Base-by-base conservation (phyloP, 2,113 vertebrate genomes). In the Etheostoma spectabile region DNA sequence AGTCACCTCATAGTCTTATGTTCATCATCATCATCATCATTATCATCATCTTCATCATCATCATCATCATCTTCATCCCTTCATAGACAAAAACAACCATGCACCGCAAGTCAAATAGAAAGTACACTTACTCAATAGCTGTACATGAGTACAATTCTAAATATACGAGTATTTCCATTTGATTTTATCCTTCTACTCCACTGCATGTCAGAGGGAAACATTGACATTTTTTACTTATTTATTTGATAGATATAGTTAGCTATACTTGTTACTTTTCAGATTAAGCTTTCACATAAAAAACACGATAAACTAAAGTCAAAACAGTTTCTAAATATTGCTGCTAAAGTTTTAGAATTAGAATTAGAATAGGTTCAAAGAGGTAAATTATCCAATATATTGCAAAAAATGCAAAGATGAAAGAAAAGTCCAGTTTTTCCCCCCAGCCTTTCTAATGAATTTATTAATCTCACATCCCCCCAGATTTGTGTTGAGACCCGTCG, bases 111-210 rank as follows among this genome's bases (percentile, higher is more conserved):
- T 27, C 48, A 15, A 22, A 35, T 1, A 5, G 22, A 57, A 68
- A 42, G 63, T 35, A 64, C 16, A 18, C 55, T 55, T 53, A 63
- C 15, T 63, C 1, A 22, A 35, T 11, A 11, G 8, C 38, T 42
- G 8, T 19, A 38, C 35, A 38, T 48, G 14, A 5, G 0, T 64
- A 48, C 14, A 18, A 27, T 24, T 51, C 24, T 27, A 11, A 11
- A 67, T 15, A 30, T 33, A 61, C 56, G 3, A 35, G 6, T 68
- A 15, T 53, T 81, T 61, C 42, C 4, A 62, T 81, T 77, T 19
- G 16, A 49, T 46, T 68, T 61, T 49, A 22, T 56, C 6, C 51
- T n/a, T 66, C 30, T 21, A 42, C 2, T 62, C 35, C 16, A 30
- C 64, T 49, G 6, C 2, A 51, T 33, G 46, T 67, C 46, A 67